Conservation (phyloP, 1,140 invertebrate species). For the Drosophila littoralis region DNA sequence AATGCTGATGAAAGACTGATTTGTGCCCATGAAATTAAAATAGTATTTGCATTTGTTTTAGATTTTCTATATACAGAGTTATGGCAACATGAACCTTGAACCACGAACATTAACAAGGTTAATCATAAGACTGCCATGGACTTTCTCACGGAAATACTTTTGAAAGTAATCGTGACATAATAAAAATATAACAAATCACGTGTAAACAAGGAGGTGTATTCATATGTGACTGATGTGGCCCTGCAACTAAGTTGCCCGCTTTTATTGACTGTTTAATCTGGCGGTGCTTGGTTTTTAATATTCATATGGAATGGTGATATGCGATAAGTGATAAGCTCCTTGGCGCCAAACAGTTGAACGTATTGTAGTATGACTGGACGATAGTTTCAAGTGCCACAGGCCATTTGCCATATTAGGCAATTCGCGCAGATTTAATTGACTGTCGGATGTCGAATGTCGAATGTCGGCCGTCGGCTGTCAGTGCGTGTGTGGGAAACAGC, state of each 20-base stretch:
- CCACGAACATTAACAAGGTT: too few relatives aligned
- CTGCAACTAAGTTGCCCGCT: neutral
- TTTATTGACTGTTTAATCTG: slow-evolving; percentile 18
- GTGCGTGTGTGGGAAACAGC: slow-evolving; percentile 4
- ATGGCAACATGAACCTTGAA: too few relatives aligned
- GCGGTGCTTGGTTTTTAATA: slow-evolving; percentile 28
- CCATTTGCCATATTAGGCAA: slow-evolving; percentile 14
- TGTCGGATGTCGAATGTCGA: neutral
- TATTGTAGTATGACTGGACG: neutral
- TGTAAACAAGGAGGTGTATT: too few relatives aligned
- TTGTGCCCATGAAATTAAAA: too few relatives aligned
- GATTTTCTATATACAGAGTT: too few relatives aligned
- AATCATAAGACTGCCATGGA: too few relatives aligned
- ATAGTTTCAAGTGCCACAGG: slow-evolving; percentile 17
- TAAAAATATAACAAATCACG: too few relatives aligned
- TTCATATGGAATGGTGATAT: slow-evolving; percentile 29
- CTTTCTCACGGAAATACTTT: too few relatives aligned
- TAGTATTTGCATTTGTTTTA: too few relatives aligned
- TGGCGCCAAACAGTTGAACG: slow-evolving; percentile 27
- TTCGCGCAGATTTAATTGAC: neutral
- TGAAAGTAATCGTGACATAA: too few relatives aligned
- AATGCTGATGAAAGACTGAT: too few relatives aligned
- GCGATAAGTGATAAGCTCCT: slow-evolving; percentile 37
- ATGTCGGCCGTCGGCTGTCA: neutral
- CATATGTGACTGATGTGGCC: neutral